Base-by-base conservation (phyloP, 2,888 invertebrate genomes). In the Pristionchus maxplancki region DNA sequence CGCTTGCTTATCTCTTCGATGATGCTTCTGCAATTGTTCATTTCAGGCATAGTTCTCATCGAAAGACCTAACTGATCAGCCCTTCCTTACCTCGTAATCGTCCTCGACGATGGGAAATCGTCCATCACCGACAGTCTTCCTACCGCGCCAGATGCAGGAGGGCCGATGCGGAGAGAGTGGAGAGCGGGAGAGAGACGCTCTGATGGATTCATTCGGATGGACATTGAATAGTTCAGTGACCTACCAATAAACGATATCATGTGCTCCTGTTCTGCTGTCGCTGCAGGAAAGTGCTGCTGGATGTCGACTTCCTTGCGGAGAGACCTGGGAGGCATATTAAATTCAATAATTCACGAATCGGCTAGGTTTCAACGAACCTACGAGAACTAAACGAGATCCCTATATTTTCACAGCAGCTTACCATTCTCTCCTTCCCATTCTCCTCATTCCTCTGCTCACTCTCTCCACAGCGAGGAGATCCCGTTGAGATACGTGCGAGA, bases 101-200 rank as follows among this genome's bases (percentile, higher is more conserved):
- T 85, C n/a, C 40, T 37, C 44, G 64, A 64, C 0, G 85, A 85
- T 20, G 85, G 85, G n/a, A 85, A 85, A 5, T 85, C 40, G 44
- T 64, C 85, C 20, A 53, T 13, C 20, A 15, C 11, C 28, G 85
- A 40, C 24, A 31, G n/a, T 53, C 9, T 28, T 0, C 44, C n/a
- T 11, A 17, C 17, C 6, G 64, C n/a, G 4, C 62, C 28, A 37
- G 85, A 62, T 8, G 85, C 37, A 64, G 85, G 85, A 85, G 44
- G 24, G 0, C 85, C 85, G 44, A 85, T 85, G 17, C 85, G 85
- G 31, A 85, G 85, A 4, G 85, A 85, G 40, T 8, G 6, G 62
- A 85, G 64, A 20, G 64, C n/a, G 44, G 62, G 34, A 8, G 85
- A 85, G 62, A 85, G 64, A 85, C 85, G 85, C 1, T 85, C 85